phyloP scores from a whole-genome alignment of 2,113 vertebrate genomes.

The Sebastes schlegelii region DNA sequence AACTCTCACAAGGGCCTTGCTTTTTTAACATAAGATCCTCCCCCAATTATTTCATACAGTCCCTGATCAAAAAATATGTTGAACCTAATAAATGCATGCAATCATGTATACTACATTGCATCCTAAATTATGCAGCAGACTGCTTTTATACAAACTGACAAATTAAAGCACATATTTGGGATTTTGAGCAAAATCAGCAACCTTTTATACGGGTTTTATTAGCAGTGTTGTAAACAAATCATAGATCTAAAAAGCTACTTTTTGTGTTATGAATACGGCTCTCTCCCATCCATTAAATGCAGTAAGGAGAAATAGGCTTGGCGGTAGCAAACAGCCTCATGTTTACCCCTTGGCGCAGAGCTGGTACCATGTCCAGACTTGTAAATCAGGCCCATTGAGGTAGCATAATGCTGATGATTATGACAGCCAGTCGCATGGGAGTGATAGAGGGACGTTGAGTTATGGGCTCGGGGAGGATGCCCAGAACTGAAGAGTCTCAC shows the following conservation, averaged over 20 bases:
- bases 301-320: slow-evolving; percentile 41
- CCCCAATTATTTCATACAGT: too few relatives aligned
- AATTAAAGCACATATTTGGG: not conserved
- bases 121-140: not conserved
- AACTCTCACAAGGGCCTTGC: not conserved
- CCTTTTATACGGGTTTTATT: slow-evolving; percentile 4
- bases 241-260: slow-evolving; percentile 41
- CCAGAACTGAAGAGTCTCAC: slow-evolving; percentile 76
- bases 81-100: not conserved
- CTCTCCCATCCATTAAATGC: slow-evolving; percentile 49
- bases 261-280: slow-evolving; percentile 44
- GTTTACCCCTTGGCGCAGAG: slow-evolving; percentile 63
- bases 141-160: not conserved
- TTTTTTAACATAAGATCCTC: too few relatives aligned
- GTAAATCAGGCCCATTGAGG: slow-evolving; percentile 81
- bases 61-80: not conserved
- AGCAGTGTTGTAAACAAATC: slow-evolving; percentile 29
- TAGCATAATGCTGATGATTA: slow-evolving; percentile 80
- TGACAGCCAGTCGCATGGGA: slow-evolving; percentile 78
- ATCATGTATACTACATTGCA: not conserved
- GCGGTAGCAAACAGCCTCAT: slow-evolving; percentile 55
- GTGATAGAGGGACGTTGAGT: slow-evolving; percentile 74
- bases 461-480: slow-evolving; percentile 74
- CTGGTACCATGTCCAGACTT: slow-evolving; percentile 74
- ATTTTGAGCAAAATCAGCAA: not conserved